Evolutionary conservation across 2,797 vertebrate genomes (phyloP), one percentile per base, ranked within the genome.

Genomic region (Chaunax sp.): DNA sequence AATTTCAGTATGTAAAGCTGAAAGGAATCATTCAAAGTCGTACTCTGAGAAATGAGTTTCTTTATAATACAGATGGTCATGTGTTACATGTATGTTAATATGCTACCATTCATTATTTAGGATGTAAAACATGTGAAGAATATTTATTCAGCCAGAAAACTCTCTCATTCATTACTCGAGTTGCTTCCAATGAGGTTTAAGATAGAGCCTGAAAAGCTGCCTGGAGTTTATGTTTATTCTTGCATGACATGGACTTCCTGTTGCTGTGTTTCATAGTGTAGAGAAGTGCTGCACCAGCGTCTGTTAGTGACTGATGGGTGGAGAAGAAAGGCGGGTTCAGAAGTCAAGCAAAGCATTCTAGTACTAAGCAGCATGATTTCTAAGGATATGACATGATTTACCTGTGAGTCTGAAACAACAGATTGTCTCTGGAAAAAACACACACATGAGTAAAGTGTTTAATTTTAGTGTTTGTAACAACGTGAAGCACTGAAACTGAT

Each of bases 211-310:
- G 52, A 49, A 35, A 58, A 19, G 10, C 63, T 37, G 49, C 50
- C 74, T 75, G 69, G 14, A 55, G 38, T 55, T 44, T 64, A 0
- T 74, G 69, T 68, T 81, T 69, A 35, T 82, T 59, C 82, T 85
- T 85, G 62, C 70, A 44, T 19, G 79, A 82, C 64, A 88, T 83
- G 33, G 85, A 82, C 60, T 75, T 90, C 72, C 84, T 92, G 89
- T 92, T 92, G 78, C 88, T 75, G 71, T 90, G 87, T 72, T 93
- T 94, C 91, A 93, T 89, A 38, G 49, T 35, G 78, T 90, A 93
- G 74, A 94, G 81, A 71, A 93, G 84, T 0, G 40, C 92, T 9
- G 92, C 92, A 6, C 87, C 91, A 8, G 62, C 74, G 0, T 93
- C 92, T 78, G 91, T 92, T 23, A 94, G 75, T 74, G 89, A 65